Conservation (phyloP, 2,113 vertebrate genomes). For the Phalacrocorax carbo region DNA sequence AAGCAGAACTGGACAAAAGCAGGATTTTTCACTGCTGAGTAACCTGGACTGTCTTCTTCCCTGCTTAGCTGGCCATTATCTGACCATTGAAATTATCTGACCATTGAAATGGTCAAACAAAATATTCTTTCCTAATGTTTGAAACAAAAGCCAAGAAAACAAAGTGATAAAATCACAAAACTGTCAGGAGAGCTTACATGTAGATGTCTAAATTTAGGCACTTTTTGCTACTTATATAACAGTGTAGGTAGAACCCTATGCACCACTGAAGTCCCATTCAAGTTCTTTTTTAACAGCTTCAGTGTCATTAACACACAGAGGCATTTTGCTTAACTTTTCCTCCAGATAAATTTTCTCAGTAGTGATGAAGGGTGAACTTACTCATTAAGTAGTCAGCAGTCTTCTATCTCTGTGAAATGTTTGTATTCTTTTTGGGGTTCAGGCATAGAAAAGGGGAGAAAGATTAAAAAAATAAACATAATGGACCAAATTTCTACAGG, state of each 20-base stretch:
- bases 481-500: neutral
- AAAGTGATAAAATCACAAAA: neutral
- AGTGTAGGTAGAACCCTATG: neutral
- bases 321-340: neutral
- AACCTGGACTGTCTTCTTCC: neutral
- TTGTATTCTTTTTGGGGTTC: neutral
- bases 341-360: neutral
- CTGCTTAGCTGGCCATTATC: neutral
- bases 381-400: neutral
- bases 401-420: neutral
- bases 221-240: neutral
- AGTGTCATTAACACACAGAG: neutral
- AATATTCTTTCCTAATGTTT: neutral
- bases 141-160: neutral
- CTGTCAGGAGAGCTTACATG: neutral
- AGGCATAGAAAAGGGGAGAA: neutral
- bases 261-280: neutral
- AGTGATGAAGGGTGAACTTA: neutral
- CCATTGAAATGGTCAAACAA: neutral
- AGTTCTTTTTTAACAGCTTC: neutral
- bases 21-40: neutral
- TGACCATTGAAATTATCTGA: too few species aligned
- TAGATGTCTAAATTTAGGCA: neutral
- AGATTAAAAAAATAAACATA: neutral
- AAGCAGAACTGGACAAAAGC: neutral